phyloP scores from a whole-genome alignment of 2,888 invertebrate genomes.

The Zhuqinia jingwanae region DNA sequence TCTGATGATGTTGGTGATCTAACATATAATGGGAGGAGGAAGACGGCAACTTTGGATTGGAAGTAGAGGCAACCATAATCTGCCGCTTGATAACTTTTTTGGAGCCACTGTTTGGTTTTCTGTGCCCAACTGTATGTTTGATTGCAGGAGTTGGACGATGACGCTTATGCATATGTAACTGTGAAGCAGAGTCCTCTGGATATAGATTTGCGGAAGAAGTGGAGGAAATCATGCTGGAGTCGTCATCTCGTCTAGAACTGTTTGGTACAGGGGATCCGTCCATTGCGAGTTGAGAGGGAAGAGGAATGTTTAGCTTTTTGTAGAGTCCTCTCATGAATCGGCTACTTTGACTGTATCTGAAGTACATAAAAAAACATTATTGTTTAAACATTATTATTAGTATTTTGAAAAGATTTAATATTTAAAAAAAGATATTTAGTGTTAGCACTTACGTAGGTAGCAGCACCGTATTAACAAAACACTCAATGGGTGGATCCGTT shows the following conservation, averaged over 20 bases:
- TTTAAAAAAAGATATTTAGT: neutral
- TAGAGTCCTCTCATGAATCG: slow-evolving; percentile 58
- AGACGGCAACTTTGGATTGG: slow-evolving; percentile 27
- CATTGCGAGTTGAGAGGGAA: slow-evolving; percentile 56
- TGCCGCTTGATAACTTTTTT: slow-evolving; percentile 49
- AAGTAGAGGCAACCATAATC: slow-evolving; percentile 42
- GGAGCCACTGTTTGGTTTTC: slow-evolving; percentile 18
- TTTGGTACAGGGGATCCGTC: slow-evolving; percentile 60
- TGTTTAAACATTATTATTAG: no score
- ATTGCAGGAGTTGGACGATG: neutral
- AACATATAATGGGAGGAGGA: no score
- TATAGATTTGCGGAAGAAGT: slow-evolving; percentile 57
- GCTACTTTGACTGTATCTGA: slow-evolving; percentile 59
- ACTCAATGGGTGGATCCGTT: slow-evolving; percentile 56
- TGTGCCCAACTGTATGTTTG: neutral
- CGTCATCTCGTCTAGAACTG: slow-evolving; percentile 62
- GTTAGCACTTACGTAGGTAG: slow-evolving; percentile 62
- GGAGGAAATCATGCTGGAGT: slow-evolving; percentile 59
- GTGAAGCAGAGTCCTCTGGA: slow-evolving; percentile 62
- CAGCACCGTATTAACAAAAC: slow-evolving; percentile 64
- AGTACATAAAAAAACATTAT: neutral
- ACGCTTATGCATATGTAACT: slow-evolving; percentile 35
- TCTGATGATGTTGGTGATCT: neutral
- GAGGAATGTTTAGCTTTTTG: slow-evolving; percentile 54
- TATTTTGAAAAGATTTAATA: neutral